Percentiles rank a stretch among this genome's conserved stretches.
Conservation (phyloP, 2,888 invertebrate species). For the Cotesia congregata region DNA sequence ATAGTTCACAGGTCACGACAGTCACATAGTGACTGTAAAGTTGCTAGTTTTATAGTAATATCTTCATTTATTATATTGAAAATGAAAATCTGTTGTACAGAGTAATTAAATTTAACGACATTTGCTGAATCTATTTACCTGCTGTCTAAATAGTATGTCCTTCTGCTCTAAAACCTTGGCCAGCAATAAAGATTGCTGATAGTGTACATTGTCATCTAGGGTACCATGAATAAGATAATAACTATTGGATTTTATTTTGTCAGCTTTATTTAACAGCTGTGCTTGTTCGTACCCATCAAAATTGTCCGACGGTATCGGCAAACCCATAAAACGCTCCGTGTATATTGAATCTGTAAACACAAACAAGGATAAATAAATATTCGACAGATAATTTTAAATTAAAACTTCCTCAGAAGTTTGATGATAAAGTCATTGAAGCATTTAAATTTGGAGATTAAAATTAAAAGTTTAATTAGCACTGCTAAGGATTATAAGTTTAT, state of each 20-base stretch:
- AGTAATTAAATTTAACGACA: neutral
- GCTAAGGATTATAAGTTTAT: neutral
- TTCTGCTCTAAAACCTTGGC: conserved; percentile 87
- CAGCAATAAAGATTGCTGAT: conserved; percentile 95
- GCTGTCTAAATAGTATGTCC: conserved; percentile 91
- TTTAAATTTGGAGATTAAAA: no score
- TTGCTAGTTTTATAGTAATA: no score
- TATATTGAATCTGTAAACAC: conserved; percentile 89
- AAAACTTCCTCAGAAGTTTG: neutral
- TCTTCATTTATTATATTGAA: neutral
- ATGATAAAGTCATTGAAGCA: no score
- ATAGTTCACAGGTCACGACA: no score
- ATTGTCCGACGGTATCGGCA: conserved; percentile 82
- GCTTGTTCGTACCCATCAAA: conserved; percentile 80
- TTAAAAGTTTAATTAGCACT: neutral
- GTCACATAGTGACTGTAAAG: no score
- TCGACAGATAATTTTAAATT: neutral
- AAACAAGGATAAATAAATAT: conserved; percentile 35
- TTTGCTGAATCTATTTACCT: conserved; percentile 74
- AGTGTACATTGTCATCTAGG: conserved; percentile 96
- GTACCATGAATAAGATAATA: conserved; percentile 96
- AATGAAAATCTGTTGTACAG: conserved; percentile 4
- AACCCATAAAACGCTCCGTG: conserved; percentile 96
- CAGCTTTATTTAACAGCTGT: conserved; percentile 80
- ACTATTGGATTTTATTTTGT: conserved; percentile 79